Evolutionary conservation across 2,797 vertebrate genomes (phyloP), one percentile per base, ranked within the genome.

Genomic region (Pseudochirops corinnae): DNA sequence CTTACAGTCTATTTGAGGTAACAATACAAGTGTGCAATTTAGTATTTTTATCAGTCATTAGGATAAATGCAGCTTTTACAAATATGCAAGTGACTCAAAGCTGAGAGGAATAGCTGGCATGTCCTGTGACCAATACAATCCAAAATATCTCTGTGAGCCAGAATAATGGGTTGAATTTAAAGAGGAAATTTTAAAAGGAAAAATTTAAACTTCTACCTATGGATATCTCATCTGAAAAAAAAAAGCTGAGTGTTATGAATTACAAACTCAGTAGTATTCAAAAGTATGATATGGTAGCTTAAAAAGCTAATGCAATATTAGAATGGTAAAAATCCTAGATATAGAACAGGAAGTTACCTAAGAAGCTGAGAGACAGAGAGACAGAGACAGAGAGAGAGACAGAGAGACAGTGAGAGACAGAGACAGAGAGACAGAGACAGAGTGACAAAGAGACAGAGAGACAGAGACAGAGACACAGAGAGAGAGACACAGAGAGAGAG

Each of bases 1-100:
- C 55, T 96, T 57, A 90, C 6, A 93, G 39, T 50, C 39, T 92
- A 29, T 60, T 74, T 46, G 95, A 56, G 46, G 33, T 95, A 92
- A 94, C 31, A 97, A 52, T 39, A 62, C 39, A 21, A 21, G n/a
- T 46, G 21, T 46, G 7, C 39, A 82, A 82, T 82, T 82, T 82
- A 10, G 21, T 7, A 82, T 16, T 82, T 82, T 82, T 82, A 39
- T 82, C 74, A 46, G 74, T 46, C 18, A 24, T 82, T 10, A 39
- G 39, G 39, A 46, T 82, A 82, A 82, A 82, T 46, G 18, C 39
- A 26, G 1, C 7, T 46, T 82, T 82, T 24, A 82, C 39, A 82
- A 82, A 82, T 82, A 46, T 46, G n/a, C 74, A 46, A 7, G 67
- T 39, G n/a, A 82, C 18, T 14, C 18, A 82, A 18, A 67, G 4